phyloP scores from a whole-genome alignment of 1,140 invertebrate species.

The Drosophila equinoxialis region DNA sequence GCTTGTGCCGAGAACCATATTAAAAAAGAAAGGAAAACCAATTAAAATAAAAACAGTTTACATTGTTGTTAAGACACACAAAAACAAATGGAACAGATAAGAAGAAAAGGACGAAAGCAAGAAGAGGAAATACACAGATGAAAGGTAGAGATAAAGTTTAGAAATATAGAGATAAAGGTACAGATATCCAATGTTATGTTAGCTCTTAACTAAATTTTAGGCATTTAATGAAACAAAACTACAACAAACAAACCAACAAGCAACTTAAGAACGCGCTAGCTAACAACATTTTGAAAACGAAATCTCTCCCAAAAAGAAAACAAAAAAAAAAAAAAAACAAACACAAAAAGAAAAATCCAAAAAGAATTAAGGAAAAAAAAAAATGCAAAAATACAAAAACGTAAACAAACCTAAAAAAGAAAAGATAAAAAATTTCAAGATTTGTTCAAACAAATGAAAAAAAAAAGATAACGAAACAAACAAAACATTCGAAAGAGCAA shows the following conservation, averaged over 20 bases:
- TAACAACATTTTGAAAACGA: constrained; percentile 73
- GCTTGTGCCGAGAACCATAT: constrained; percentile 34
- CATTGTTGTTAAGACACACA: constrained; percentile 62
- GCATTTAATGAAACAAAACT: constrained; percentile 71
- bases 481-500: constrained; percentile 54
- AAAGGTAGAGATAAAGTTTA: constrained; percentile 17
- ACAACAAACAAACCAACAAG: constrained; percentile 63
- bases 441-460: constrained; percentile 52
- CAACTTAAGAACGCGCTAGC: constrained; percentile 43
- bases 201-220: constrained; percentile 77
- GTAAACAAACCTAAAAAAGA: constrained; percentile 59
- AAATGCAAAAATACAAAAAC: constrained; percentile 58
- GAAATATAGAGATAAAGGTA: constrained; percentile 20
- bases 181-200: constrained; percentile 78
- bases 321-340: constrained; percentile 13
- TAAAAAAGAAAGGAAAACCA: constrained; percentile 45
- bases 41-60: constrained; percentile 60
- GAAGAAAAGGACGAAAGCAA: constrained; percentile 35
- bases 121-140: constrained; percentile 10
- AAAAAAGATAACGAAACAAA: constrained; percentile 50
- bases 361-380: constrained; percentile 24
- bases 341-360: constrained; percentile 13
- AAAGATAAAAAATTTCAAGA: constrained; percentile 50
- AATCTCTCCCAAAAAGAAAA: constrained; percentile 70
- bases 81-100: constrained; percentile 19